Evolutionary conservation across 2,113 vertebrate species (phyloP).

Genomic region (Perca fluviatilis): DNA sequence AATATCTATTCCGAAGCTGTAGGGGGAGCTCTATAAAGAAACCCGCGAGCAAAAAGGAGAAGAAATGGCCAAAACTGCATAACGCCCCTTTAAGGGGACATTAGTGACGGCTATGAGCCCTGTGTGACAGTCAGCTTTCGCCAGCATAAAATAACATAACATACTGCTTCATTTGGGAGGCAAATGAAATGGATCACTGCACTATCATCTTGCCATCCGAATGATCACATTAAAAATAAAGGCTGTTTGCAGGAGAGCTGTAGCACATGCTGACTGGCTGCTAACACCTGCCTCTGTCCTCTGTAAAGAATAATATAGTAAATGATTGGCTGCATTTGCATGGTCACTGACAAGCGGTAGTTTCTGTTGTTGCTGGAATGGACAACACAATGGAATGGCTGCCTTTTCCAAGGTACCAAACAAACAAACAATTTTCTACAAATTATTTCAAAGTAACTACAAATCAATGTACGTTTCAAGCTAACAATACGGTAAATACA

Average conservation of each 20-base stretch:
- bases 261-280: not conserved
- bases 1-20: too few species aligned
- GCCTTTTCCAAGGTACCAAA: not conserved
- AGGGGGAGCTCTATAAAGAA: too few species aligned
- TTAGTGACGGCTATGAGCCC: conserved; percentile 11
- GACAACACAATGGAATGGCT: not conserved
- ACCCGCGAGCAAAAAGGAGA: too few species aligned
- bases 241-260: conserved; percentile 25
- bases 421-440: not conserved
- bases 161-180: conserved; percentile 10
- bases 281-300: conserved; percentile 7
- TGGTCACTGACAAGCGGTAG: not conserved
- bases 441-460: not conserved
- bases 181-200: conserved; percentile 13
- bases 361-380: not conserved
- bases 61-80: too few species aligned
- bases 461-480: not conserved
- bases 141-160: not conserved
- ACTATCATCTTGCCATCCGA: not conserved
- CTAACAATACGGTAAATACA: not conserved
- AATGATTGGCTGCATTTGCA: conserved; percentile 53
- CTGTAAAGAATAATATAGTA: conserved; percentile 38
- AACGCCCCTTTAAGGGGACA: not conserved
- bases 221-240: not conserved
- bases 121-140: conserved; percentile 10